A percentile compares a stretch with the other conserved stretches of the same genome.
phyloP scores from a whole-genome alignment of 2,888 invertebrate species.

The Cephus pygmeus region DNA sequence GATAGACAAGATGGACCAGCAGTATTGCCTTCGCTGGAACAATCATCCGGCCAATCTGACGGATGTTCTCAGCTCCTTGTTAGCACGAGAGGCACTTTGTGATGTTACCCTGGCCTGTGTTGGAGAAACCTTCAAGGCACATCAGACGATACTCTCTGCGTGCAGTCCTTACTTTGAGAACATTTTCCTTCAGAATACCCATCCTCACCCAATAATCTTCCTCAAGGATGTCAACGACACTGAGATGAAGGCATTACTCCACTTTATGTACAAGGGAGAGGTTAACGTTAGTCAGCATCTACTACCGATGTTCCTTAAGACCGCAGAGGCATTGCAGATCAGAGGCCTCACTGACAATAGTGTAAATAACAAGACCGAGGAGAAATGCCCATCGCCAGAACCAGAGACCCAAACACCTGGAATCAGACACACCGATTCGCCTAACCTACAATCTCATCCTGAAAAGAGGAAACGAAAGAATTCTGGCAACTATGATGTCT shows the following conservation, averaged over 20 bases:
- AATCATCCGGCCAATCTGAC: slow-evolving; percentile 93
- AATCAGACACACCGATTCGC: slow-evolving; percentile 56
- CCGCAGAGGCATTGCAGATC: slow-evolving; percentile 91
- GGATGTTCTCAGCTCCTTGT: slow-evolving; percentile 87
- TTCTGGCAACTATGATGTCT: slow-evolving; percentile 77
- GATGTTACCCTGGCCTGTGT: slow-evolving; percentile 94
- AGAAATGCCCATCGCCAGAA: slow-evolving; percentile 56
- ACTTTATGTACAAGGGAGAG: slow-evolving; percentile 94
- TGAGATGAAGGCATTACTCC: slow-evolving; percentile 89
- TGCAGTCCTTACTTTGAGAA: slow-evolving; percentile 95
- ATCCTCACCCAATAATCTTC: slow-evolving; percentile 93
- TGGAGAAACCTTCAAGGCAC: slow-evolving; percentile 91
- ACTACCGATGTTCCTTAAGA: slow-evolving; percentile 90
- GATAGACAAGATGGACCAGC: slow-evolving; percentile 77
- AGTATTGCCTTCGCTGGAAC: slow-evolving; percentile 95
- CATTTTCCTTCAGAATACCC: slow-evolving; percentile 88
- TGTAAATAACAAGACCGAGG: slow-evolving; percentile 68
- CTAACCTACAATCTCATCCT: slow-evolving; percentile 55
- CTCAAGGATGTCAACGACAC: slow-evolving; percentile 91
- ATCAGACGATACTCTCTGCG: slow-evolving; percentile 92
- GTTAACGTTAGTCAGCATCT: slow-evolving; percentile 93
- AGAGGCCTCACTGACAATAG: slow-evolving; percentile 90
- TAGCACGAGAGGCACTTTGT: slow-evolving; percentile 89
- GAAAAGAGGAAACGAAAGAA: slow-evolving; percentile 75
- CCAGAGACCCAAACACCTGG: slow-evolving; percentile 52